These are phyloP conservation scores for human (Homo sapiens) DNA, from an alignment of 2,113 vertebrate species.

Conservation along the genomic window DNA sequence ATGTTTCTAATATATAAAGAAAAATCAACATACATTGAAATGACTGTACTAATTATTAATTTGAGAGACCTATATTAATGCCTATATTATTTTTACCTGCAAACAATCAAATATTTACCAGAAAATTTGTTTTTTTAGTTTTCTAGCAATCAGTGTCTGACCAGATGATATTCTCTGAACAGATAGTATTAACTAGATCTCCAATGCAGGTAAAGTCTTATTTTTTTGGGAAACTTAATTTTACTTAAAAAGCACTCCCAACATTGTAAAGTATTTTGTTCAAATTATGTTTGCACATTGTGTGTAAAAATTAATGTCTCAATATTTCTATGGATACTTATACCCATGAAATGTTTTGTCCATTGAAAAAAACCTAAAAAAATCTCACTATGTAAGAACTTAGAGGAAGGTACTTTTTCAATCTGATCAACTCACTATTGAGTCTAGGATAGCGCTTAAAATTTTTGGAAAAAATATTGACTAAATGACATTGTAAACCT, in stretches of 20 bases:
- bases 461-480: background rate
- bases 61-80: background rate
- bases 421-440: background rate
- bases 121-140: background rate
- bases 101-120: background rate
- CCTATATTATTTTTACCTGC: slow-evolving; percentile 36
- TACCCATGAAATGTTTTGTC: background rate
- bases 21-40: background rate
- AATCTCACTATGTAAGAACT: background rate
- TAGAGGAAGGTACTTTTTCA: background rate
- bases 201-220: background rate
- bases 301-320: slow-evolving; percentile 1
- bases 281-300: background rate
- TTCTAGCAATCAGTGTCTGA: background rate
- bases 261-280: background rate
- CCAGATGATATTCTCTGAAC: background rate
- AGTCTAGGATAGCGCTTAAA: background rate
- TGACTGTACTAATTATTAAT: background rate
- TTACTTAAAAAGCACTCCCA: slow-evolving; percentile 12
- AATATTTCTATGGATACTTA: background rate
- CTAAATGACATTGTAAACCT: background rate
- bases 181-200: background rate
- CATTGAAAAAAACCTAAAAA: background rate
- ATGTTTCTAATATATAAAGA: background rate
- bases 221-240: background rate